Conservation (phyloP, 2,113 vertebrate species). For the Stigmatopora nigra region DNA sequence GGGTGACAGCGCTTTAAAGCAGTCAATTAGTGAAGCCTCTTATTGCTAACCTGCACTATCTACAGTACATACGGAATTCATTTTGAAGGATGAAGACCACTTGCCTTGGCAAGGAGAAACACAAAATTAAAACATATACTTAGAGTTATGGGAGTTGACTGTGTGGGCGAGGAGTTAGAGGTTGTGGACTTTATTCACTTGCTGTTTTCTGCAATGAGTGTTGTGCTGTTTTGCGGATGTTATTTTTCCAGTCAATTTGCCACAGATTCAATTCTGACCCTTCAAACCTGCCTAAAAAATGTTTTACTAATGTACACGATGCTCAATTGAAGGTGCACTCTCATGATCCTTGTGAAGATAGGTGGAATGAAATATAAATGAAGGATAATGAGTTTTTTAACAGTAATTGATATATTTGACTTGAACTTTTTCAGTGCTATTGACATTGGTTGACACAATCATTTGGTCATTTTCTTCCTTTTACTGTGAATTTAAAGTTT, state of each 20-base stretch:
- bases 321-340: too few species aligned
- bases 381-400: too few species aligned
- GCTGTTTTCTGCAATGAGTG: neutral
- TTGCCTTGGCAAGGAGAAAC: neutral
- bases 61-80: neutral
- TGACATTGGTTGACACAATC: too few species aligned
- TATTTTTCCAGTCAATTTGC: too few species aligned
- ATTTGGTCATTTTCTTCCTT: too few species aligned
- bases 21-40: neutral
- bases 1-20: neutral
- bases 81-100: neutral
- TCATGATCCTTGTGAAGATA: too few species aligned
- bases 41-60: slow-evolving; percentile 4
- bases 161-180: neutral
- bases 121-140: neutral
- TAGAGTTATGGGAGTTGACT: too few species aligned
- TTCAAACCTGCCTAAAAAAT: neutral
- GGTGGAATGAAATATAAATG: too few species aligned
- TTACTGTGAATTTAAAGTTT: too few species aligned
- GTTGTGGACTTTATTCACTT: neutral
- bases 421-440: too few species aligned
- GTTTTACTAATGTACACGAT: neutral
- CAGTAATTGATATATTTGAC: too few species aligned
- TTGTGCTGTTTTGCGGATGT: neutral
- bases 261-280: neutral